phyloP scores from a whole-genome alignment of 2,113 vertebrate genomes.

The Synchiropus splendidus region DNA sequence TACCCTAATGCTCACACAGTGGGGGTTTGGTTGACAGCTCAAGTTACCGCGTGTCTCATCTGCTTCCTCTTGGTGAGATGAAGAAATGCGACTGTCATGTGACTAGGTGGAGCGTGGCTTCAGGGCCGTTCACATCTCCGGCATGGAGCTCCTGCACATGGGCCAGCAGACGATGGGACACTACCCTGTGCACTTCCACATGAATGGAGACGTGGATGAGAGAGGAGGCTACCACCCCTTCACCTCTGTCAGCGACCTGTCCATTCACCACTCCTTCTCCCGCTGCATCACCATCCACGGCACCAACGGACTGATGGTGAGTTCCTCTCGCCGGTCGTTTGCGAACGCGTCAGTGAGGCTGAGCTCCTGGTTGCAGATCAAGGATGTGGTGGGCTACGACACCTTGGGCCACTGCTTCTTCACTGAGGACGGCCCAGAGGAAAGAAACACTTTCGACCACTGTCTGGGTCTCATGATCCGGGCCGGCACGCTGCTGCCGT shows the following conservation, averaged over 20 bases:
- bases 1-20: no score
- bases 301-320: slow-evolving; percentile 93
- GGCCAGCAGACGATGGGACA: slow-evolving; percentile 94
- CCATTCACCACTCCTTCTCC: slow-evolving; percentile 92
- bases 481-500: slow-evolving; percentile 84
- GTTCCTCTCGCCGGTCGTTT: slow-evolving; percentile 28
- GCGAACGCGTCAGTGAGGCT: not conserved
- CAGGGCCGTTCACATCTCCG: slow-evolving; percentile 79
- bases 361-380: slow-evolving; percentile 67
- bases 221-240: slow-evolving; percentile 82
- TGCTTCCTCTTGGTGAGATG: not conserved
- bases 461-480: slow-evolving; percentile 87
- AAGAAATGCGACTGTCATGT: not conserved
- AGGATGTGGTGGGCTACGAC: slow-evolving; percentile 87
- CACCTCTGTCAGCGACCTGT: slow-evolving; percentile 75
- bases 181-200: slow-evolving; percentile 94
- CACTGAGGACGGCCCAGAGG: slow-evolving; percentile 90
- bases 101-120: slow-evolving; percentile 79
- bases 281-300: slow-evolving; percentile 89
- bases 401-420: slow-evolving; percentile 91
- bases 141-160: slow-evolving; percentile 86
- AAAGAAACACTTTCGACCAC: slow-evolving; percentile 92
- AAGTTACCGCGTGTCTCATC: not conserved
- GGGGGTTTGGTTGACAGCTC: no score
- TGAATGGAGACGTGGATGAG: slow-evolving; percentile 86